Evolutionary conservation across 2,113 vertebrate genomes (phyloP).

Genomic region (Psettodes erumei): DNA sequence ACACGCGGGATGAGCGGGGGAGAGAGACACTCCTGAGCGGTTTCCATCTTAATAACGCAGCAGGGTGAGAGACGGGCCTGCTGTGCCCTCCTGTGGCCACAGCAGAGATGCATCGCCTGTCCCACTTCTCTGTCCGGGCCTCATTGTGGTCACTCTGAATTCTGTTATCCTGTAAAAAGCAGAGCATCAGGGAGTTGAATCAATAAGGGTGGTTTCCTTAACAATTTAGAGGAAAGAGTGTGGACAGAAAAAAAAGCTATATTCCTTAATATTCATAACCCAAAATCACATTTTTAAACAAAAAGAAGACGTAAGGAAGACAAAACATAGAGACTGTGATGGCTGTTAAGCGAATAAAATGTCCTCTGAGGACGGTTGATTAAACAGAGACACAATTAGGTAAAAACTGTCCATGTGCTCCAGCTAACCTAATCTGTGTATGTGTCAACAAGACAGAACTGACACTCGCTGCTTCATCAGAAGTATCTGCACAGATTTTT

Average conservation of each 20-base stretch:
- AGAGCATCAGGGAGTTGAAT: neutral
- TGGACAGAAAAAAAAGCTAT: neutral
- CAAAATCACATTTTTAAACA: neutral
- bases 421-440: conserved; percentile 8
- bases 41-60: conserved; percentile 69
- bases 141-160: conserved; percentile 54
- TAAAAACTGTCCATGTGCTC: neutral
- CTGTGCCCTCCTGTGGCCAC: conserved; percentile 84
- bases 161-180: conserved; percentile 34
- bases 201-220: neutral
- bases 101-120: conserved; percentile 52
- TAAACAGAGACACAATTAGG: conserved; percentile 16
- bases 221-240: neutral
- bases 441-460: neutral
- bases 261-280: neutral
- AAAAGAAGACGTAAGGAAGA: conserved; percentile 1
- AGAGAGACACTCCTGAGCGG: conserved; percentile 32
- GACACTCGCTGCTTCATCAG: neutral
- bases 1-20: conserved; percentile 55
- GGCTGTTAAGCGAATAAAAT: no score
- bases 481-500: neutral
- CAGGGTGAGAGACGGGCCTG: conserved; percentile 70
- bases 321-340: no score
- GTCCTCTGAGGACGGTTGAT: conserved; percentile 20
- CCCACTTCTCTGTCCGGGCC: conserved; percentile 38